These are phyloP conservation scores for Paratrypauchen microcephalus DNA, from an alignment of 2,797 vertebrate species.

Conservation along the genomic window DNA sequence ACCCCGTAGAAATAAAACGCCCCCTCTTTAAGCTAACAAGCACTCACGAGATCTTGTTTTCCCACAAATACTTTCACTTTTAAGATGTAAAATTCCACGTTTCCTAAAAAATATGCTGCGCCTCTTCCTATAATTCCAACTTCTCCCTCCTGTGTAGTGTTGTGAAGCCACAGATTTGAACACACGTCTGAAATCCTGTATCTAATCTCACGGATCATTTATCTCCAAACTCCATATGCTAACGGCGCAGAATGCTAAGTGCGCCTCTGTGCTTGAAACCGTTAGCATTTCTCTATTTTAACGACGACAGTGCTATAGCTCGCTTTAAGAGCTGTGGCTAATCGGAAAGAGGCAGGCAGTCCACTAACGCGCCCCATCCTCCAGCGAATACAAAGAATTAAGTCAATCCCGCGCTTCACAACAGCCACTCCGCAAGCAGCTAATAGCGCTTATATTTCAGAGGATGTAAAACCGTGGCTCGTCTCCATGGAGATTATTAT, in stretches of 20 bases:
- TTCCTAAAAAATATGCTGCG: not conserved
- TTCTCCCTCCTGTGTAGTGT: not conserved
- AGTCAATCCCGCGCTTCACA: not conserved
- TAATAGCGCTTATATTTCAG: not conserved
- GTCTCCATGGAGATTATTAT: too few relatives aligned
- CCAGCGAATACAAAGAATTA: not conserved
- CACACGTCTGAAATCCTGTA: slow-evolving; percentile 11
- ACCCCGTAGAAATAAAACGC: too few relatives aligned
- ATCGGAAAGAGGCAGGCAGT: slow-evolving; percentile 33
- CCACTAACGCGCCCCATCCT: slow-evolving; percentile 3
- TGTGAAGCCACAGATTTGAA: not conserved
- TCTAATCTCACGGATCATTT: slow-evolving; percentile 32
- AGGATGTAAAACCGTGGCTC: too few relatives aligned
- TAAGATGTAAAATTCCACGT: not conserved
- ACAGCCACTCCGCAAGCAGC: not conserved
- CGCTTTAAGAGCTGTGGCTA: slow-evolving; percentile 19
- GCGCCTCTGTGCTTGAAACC: slow-evolving; percentile 24
- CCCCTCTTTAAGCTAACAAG: too few relatives aligned
- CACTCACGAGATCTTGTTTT: too few relatives aligned
- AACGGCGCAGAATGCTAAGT: slow-evolving; percentile 3
- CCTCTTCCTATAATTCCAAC: not conserved
- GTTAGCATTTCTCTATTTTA: slow-evolving; percentile 21
- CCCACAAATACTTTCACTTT: not conserved
- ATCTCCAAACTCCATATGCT: slow-evolving; percentile 19
- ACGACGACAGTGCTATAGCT: slow-evolving; percentile 8